phyloP scores from a whole-genome alignment of 2,888 invertebrate species.

The Sesia bembeciformis region DNA sequence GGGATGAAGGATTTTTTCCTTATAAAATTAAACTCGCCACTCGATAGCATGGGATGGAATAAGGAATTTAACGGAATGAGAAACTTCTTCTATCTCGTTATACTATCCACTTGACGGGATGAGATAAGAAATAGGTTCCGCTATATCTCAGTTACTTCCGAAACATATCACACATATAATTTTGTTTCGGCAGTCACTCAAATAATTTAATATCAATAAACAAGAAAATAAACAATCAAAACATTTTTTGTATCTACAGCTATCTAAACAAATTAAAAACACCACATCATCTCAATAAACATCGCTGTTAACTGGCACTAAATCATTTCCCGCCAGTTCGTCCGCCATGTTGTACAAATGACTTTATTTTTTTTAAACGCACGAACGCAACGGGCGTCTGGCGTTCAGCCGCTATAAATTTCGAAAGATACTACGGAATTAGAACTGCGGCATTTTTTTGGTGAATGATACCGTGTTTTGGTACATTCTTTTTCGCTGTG shows the following conservation, averaged over 20 bases:
- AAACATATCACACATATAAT: no score
- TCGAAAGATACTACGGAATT: background rate
- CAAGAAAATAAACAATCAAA: no score
- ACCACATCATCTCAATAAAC: background rate
- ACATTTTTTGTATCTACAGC: background rate
- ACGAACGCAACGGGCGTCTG: background rate
- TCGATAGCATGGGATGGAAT: no score
- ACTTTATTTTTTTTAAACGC: constrained; percentile 3
- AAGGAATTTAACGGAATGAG: no score
- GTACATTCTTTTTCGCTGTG: background rate
- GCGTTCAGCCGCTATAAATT: background rate
- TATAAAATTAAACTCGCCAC: no score
- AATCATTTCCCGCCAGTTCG: background rate
- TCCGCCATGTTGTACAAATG: constrained; percentile 8
- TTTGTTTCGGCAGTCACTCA: no score
- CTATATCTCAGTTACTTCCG: no score
- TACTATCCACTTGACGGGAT: no score
- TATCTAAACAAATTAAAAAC: background rate
- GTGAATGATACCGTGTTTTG: background rate
- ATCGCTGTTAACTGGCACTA: background rate
- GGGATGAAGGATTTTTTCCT: no score
- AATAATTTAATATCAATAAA: no score
- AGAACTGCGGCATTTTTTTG: background rate
- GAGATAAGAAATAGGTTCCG: no score
- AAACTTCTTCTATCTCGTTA: no score